Evolutionary conservation across 1,140 invertebrate genomes (phyloP).

Genomic region (Dolichoris vasculosae): DNA sequence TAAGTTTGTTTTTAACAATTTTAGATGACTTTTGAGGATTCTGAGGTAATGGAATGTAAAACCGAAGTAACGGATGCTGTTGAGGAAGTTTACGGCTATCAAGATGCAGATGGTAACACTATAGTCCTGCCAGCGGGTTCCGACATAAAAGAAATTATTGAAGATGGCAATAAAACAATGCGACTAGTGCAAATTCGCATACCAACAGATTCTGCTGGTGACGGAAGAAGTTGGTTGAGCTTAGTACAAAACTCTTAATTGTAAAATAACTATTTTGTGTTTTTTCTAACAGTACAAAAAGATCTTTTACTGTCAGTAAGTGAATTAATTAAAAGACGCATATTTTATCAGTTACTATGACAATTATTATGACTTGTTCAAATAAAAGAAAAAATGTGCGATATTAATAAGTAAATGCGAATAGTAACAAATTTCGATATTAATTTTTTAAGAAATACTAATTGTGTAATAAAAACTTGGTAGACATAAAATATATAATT

Average conservation of each 20-base stretch:
- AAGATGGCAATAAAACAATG: conserved; percentile 63
- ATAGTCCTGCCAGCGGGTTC: conserved; percentile 67
- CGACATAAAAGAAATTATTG: conserved; percentile 64
- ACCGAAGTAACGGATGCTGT: conserved; percentile 61
- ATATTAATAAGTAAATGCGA: not conserved
- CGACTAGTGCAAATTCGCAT: conserved; percentile 71
- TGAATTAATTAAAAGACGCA: not conserved
- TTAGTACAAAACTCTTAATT: conserved; percentile 68
- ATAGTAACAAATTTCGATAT: conserved; percentile 9
- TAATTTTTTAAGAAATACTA: conserved; percentile 42
- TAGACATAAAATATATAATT: conserved; percentile 45
- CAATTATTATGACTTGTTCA: not conserved
- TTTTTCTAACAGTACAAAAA: not conserved
- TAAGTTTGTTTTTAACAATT: not conserved
- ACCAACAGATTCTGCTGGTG: conserved; percentile 60
- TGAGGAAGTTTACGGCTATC: conserved; percentile 68
- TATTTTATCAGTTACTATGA: conserved; percentile 2
- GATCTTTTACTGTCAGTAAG: not conserved
- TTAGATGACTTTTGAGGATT: conserved; percentile 36
- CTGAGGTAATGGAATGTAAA: conserved; percentile 30
- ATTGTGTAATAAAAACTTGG: conserved; percentile 42
- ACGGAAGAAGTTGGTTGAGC: conserved; percentile 69
- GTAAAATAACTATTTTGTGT: conserved; percentile 26
- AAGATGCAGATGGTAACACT: conserved; percentile 67
- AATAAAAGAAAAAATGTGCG: not conserved